Evolutionary conservation across 2,113 vertebrate species (phyloP).

Genomic region (Platysteira castanea): DNA sequence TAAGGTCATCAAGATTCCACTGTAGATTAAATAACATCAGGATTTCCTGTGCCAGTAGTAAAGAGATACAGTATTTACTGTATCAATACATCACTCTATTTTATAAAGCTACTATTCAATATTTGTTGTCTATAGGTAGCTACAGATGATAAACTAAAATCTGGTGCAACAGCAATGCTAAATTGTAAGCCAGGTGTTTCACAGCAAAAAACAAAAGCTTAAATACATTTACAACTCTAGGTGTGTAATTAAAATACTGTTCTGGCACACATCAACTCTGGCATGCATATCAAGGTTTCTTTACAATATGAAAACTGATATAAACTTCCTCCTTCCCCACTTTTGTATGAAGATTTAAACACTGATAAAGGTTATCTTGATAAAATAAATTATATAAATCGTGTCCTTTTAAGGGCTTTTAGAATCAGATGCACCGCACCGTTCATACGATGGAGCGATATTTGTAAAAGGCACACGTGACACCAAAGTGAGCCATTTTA

Average conservation of each 20-base stretch:
- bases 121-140: neutral
- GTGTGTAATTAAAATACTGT: neutral
- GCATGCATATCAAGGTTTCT: neutral
- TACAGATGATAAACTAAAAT: neutral
- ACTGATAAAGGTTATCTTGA: neutral
- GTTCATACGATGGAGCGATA: accelerated
- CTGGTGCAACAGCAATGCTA: neutral
- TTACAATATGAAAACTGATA: neutral
- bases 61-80: neutral
- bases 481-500: neutral
- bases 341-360: neutral
- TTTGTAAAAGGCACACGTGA: neutral
- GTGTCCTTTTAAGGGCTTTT: neutral
- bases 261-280: neutral
- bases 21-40: neutral
- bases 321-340: neutral
- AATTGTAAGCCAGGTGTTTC: neutral
- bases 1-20: neutral
- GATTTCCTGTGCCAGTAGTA: neutral
- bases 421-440: neutral
- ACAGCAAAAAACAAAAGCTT: neutral
- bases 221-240: neutral
- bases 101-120: neutral
- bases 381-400: neutral
- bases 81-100: neutral